Conservation (phyloP, 2,113 vertebrate species). For the Ibidorhyncha struthersii region DNA sequence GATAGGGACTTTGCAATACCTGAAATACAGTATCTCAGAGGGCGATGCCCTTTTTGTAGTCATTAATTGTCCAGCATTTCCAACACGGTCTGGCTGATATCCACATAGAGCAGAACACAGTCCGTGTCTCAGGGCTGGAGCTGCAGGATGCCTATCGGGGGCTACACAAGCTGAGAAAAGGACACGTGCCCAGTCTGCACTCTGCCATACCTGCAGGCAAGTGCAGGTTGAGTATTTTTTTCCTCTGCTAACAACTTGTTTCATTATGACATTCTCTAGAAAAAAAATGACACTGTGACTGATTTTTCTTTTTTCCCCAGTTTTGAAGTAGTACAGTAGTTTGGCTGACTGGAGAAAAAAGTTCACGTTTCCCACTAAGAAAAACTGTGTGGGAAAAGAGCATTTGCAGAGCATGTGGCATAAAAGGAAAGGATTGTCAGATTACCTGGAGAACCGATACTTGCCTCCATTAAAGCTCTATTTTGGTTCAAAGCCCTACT, state of each 20-base stretch:
- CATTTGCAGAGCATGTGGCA: neutral
- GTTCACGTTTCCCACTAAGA: neutral
- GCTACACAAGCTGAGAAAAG: neutral
- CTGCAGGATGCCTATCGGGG: neutral
- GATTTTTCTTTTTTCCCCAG: no score
- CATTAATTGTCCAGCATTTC: neutral
- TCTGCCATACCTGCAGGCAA: neutral
- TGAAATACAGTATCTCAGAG: neutral
- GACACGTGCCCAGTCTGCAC: neutral
- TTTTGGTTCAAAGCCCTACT: slow-evolving; percentile 32
- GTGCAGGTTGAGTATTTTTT: neutral
- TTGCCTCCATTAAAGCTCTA: slow-evolving; percentile 20
- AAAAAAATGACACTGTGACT: neutral
- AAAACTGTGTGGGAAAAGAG: neutral
- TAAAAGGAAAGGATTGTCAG: slow-evolving; percentile 31
- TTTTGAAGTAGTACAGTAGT: neutral
- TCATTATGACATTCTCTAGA: neutral
- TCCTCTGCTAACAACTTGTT: neutral
- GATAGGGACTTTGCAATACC: neutral
- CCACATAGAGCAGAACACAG: neutral
- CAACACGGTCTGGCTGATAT: neutral
- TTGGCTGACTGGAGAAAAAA: neutral
- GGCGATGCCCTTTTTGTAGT: neutral
- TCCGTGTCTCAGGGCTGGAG: neutral
- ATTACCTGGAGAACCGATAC: slow-evolving; percentile 42